Evolutionary conservation across 2,888 invertebrate genomes (phyloP), one percentile per base, ranked within the genome.

Genomic region (Eristalis arbustorum): DNA sequence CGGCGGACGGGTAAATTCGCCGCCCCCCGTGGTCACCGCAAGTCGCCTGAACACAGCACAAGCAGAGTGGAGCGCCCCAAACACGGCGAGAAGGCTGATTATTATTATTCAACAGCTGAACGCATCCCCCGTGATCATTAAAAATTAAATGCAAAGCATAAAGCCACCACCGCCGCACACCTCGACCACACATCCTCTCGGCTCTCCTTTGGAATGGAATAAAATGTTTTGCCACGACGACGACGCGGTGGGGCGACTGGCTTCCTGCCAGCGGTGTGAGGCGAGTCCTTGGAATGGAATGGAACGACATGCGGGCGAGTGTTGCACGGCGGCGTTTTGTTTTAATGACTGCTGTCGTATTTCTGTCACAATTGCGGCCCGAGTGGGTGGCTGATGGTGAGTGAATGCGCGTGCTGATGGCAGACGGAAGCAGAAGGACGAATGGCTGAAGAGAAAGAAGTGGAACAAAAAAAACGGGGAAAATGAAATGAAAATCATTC

Each of bases 41-140:
- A 74, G 69, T 66, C 73, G 14, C n/a, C 22, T 8, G 42, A 56
- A 64, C 42, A 67, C 69, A 69, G 49, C 78, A 69, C 83, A 74
- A 84, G 69, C 74, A 83, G 42, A 49, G 31, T 31, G 31, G 74
- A 75, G 69, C 71, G 42, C n/a, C 5, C 42, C 14, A 31, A 31
- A 14, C 14, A 42, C 42, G 42, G 49, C 49, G 18, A n/a, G 49
- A 8, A 49, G 49, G 49, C 49, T 75, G 75, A 80, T 75, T 84
- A 67, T 71, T 84, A 67, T 71, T 72, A 84, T 80, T 64, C 78
- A 76, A 71, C 40, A 74, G 69, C 78, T 64, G 69, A 79, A 75
- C 61, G 66, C 68, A 74, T 83, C 59, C 72, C 67, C 67, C 61
- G 66, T 66, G 66, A 62, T 78, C 64, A 64, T 59, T 74, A 69